Percentiles rank a stretch among this genome's conserved stretches.
These are phyloP conservation scores for Discoglossus pictus DNA, from an alignment of 2,797 vertebrate species.

Conservation along the genomic window DNA sequence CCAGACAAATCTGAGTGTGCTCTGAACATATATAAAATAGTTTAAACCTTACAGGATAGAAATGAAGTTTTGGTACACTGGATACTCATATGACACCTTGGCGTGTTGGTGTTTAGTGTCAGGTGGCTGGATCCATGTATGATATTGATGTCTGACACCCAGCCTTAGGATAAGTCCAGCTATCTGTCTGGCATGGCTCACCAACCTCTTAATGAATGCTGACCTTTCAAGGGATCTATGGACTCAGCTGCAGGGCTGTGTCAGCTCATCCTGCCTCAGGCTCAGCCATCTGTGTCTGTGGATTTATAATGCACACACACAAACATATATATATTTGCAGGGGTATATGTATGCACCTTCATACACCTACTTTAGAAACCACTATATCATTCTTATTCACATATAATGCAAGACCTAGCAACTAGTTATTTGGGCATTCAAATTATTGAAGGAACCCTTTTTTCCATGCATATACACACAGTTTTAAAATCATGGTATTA, in stretches of 20 bases:
- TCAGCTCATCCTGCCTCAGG: slow-evolving; percentile 1
- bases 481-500: too few relatives aligned
- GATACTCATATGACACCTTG: not conserved
- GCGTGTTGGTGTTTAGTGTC: not conserved
- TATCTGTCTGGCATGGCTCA: slow-evolving; percentile 1
- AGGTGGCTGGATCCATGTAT: not conserved
- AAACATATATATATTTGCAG: too few relatives aligned
- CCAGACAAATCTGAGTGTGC: not conserved
- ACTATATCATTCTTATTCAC: too few relatives aligned
- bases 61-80: too few relatives aligned
- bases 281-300: slow-evolving; percentile 2
- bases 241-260: not conserved
- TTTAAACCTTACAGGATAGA: too few relatives aligned
- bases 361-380: not conserved
- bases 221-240: slow-evolving; percentile 15
- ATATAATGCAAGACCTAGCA: too few relatives aligned
- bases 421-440: too few relatives aligned
- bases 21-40: too few relatives aligned
- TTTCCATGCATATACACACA: too few relatives aligned
- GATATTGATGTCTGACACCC: not conserved
- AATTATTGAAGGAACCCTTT: too few relatives aligned
- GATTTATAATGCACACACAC: too few relatives aligned
- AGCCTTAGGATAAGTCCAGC: slow-evolving; percentile 1
- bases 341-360: slow-evolving; percentile 10
- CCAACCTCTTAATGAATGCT: not conserved